Conservation (phyloP, 2,113 vertebrate genomes). For the Diphyllodes magnificus region DNA sequence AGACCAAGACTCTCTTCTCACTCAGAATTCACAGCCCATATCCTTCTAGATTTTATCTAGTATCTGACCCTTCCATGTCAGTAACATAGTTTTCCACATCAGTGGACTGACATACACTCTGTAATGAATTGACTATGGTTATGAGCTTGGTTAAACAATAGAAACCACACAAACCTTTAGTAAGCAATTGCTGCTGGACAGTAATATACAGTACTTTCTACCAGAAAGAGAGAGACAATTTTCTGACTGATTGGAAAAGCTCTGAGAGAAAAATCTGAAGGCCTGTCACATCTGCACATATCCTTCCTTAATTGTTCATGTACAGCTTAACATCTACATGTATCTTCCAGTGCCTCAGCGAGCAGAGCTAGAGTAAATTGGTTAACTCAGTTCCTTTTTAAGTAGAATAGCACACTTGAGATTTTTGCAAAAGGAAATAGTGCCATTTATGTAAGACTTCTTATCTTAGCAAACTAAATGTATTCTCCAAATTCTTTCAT, state of each 20-base stretch:
- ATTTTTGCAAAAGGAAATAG: not conserved
- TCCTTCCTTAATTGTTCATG: conserved; percentile 28
- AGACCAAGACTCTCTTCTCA: not conserved
- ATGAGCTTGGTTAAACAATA: not conserved
- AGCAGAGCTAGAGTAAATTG: not conserved
- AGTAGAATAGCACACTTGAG: not conserved
- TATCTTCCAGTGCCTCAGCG: not conserved
- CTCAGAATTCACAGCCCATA: not conserved
- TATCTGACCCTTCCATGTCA: not conserved
- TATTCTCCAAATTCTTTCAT: not conserved
- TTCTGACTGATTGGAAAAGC: conserved; percentile 53
- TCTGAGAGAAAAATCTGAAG: conserved; percentile 28
- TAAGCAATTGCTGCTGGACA: conserved; percentile 17
- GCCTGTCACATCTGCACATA: conserved; percentile 7
- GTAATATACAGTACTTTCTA: not conserved
- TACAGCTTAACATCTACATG: not conserved
- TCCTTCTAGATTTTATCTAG: not conserved
- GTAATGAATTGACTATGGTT: conserved; percentile 13
- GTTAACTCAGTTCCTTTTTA: not conserved
- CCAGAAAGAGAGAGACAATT: conserved; percentile 23
- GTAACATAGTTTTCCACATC: not conserved
- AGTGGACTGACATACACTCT: conserved; percentile 7
- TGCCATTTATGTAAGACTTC: not conserved
- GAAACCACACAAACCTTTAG: not conserved
- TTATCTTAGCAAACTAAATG: conserved; percentile 17